Base-by-base conservation (phyloP, 2,113 vertebrate species). In the Xiphias gladius region DNA sequence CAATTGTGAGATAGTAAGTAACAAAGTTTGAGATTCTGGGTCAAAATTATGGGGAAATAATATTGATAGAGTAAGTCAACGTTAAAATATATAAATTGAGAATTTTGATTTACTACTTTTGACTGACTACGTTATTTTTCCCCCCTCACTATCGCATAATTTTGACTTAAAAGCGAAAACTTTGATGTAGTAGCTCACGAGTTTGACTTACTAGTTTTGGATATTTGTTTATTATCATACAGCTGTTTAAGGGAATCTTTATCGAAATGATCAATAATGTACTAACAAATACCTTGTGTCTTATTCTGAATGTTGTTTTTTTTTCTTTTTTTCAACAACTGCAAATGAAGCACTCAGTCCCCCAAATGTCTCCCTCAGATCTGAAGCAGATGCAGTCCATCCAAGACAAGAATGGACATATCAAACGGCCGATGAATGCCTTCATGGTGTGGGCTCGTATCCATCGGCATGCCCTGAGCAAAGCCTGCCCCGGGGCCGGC, bases 401-500 rank as follows among this genome's bases (percentile, higher is more conserved):
- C 89, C 95, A 90, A 89, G 91, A 94, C 84, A 94, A 93, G 86
- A 95, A 92, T 2, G 96, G 95, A 67, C 90, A 93, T 1, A 93
- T 97, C 64, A 98, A 97, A 91, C 94, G 95, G 48, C 96, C 96
- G 0, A 96, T 97, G 96, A 98, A 97, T 1, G 97, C 97, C 0
- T 98, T 96, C 77, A 94, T 97, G 95, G 94, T 97, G 76, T 97
- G 96, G 96, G 90, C 95, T 46, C 90, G 92, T 68, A 96, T 97
- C 84, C 96, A 97, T 77, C 92, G 96, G 14, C 76, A 91, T 0
- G 91, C 90, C 41, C 71, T 97, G 84, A 93, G 94, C 66, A 96
- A 92, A 91, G 92, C 93, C 58, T 95, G 94, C 85, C 95, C 95
- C 0, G 73, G 73, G 3, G 93, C 93, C 64, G 95, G 67, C 58